Evolutionary conservation across 2,113 vertebrate species (phyloP), one percentile per base, ranked within the genome.

Genomic region (Ibidorhyncha struthersii): DNA sequence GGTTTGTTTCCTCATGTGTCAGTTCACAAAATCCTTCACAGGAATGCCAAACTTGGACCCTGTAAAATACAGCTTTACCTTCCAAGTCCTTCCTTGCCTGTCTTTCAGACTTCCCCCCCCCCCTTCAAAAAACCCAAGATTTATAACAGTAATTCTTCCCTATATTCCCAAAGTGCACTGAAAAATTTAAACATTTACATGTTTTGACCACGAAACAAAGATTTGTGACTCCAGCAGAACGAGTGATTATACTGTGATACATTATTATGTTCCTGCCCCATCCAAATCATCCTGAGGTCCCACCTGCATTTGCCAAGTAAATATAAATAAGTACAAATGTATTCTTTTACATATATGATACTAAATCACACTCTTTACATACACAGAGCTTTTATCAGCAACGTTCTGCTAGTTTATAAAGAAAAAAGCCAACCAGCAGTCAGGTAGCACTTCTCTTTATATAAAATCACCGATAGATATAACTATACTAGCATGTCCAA

Each of bases 201-300:
- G 2, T 29, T 27, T 27, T 93, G 26, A 18, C 15, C n/a, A 32
- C 2, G 25, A 74, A 94, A 70, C 34, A 66, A 72, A 69, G 22
- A 74, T 27, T 20, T 74, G 26, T 63, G 45, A 81, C 72, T 81
- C 40, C 40, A 62, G 65, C 21, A 45, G 19, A 89, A 17, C 11
- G n/a, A 5, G 0, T n/a, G 56, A 85, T 59, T 85, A 38, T 27
- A 34, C 5, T 50, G 47, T 1, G 1, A 79, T 22, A 21, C 9
- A 67, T 26, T 61, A 58, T 34, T 73, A 65, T 13, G 61, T 25
- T 80, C 41, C 53, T 69, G 20, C 4, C 26, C 53, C 27, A 43
- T 69, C 45, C 49, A 72, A 86, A 65, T 16, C 18, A 80, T 52
- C 5, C 0, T 40, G 58, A 82, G 29, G 74, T 61, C 3, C 4